Base-by-base conservation (phyloP, 2,113 vertebrate species). In the Eleginops maclovinus region DNA sequence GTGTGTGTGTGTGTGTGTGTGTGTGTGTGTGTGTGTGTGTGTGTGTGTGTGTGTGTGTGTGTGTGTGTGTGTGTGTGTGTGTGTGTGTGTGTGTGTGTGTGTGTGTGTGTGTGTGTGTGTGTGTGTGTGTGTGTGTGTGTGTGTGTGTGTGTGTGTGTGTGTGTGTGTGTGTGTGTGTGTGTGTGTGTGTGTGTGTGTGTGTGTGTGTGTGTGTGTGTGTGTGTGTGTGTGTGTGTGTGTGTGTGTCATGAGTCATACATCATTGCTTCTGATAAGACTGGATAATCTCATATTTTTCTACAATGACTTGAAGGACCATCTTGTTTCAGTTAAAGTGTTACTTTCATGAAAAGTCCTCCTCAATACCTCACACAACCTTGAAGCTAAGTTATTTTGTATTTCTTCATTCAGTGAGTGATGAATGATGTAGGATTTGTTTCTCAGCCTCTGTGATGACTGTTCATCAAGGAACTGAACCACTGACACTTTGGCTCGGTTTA, bases 401-500 rank as follows among this genome's bases (percentile, higher is more conserved):
- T 49, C 1, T 81, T 47, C 0, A 19, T 50, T 26, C 50, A 46
- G 75, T 43, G 31, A 36, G 31, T 8, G 31, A 36, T 36, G 31
- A 31, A 16, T 46, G 26, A 36, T 63, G 56, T 49, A 54, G 22
- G 58, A 83, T 68, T 41, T 81, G 46, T 60, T 56, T 40, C 10
- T 41, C 41, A 21, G 54, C 11, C 15, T 4, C 49, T 17, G 66
- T 58, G 54, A 86, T 76, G 56, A 72, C 43, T 62, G 21, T 77
- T 51, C 56, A 53, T 83, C 64, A 68, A 76, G 61, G 40, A 81
- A 59, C 21, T 83, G 68, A 85, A 69, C 77, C 64, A 50, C 67
- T 83, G 90, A 89, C 78, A 75, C 82, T 85, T 79, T 77, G 75
- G 76, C 75, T 81, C 44, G 53, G 58, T 88, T 80, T 61, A 77